Evolutionary conservation across 2,113 vertebrate genomes (phyloP).

Genomic region (Oncorhynchus nerka): DNA sequence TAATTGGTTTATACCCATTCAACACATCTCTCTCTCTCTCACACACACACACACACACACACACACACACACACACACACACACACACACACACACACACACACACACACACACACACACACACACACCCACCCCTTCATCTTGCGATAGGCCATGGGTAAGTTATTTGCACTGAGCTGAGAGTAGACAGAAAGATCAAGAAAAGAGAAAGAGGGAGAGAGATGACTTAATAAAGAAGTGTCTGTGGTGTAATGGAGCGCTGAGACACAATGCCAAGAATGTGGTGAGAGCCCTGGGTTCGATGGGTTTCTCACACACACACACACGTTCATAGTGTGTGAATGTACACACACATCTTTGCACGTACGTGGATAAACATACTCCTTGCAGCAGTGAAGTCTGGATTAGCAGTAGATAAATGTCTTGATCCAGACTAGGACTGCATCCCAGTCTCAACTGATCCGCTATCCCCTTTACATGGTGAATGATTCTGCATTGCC

Average conservation of each 20-base stretch:
- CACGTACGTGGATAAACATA: neutral
- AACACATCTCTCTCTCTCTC: neutral
- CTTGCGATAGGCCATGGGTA: constrained; percentile 17
- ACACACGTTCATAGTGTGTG: neutral
- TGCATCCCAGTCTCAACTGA: constrained; percentile 15
- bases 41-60: too few species aligned
- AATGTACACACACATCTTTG: neutral
- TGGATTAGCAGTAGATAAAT: constrained; percentile 48
- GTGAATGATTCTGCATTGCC: neutral
- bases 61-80: constrained; percentile 3
- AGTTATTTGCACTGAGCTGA: constrained; percentile 47
- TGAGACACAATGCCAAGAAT: constrained; percentile 62
- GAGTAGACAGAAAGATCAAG: constrained; percentile 47
- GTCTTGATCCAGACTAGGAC: constrained; percentile 26
- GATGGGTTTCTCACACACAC: constrained; percentile 48
- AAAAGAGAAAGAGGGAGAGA: constrained; percentile 52
- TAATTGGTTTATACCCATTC: constrained; percentile 48
- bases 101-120: neutral
- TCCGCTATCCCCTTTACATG: neutral
- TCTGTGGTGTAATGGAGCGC: constrained; percentile 59
- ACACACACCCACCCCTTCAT: constrained; percentile 11
- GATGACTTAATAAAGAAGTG: constrained; percentile 59
- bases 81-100: constrained; percentile 8
- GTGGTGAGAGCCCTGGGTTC: constrained; percentile 47
- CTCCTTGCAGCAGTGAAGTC: constrained; percentile 22